phyloP scores from a whole-genome alignment of 2,888 invertebrate species.

The Meganola albula region DNA sequence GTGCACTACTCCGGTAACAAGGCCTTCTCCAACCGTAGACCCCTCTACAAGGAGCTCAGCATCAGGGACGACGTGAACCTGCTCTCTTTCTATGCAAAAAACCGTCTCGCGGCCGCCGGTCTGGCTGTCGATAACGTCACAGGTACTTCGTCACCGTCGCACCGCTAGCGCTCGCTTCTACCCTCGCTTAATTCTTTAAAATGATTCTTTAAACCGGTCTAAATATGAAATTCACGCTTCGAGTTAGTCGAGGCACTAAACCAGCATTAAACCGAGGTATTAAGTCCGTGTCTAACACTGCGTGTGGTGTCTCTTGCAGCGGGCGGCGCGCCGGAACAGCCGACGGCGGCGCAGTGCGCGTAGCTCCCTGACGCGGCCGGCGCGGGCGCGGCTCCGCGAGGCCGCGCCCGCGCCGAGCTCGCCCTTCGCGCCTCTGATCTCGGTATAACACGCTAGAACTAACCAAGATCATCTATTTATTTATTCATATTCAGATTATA shows the following conservation, averaged over 20 bases:
- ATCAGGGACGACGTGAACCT: conserved; percentile 91
- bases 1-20: conserved; percentile 90
- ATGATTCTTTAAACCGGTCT: conserved; percentile 46
- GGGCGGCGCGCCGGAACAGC: conserved; percentile 75
- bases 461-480: conserved; percentile 69
- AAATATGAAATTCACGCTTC: conserved; percentile 40
- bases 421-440: conserved; percentile 65
- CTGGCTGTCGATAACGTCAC: conserved; percentile 68
- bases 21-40: conserved; percentile 85
- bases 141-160: conserved; percentile 63
- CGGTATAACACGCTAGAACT: conserved; percentile 72
- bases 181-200: conserved; percentile 65
- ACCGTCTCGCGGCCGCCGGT: conserved; percentile 81
- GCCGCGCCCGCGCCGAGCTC: conserved; percentile 49
- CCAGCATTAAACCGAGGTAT: conserved; percentile 45
- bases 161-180: conserved; percentile 60
- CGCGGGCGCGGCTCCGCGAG: conserved; percentile 32
- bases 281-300: conserved; percentile 75
- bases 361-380: conserved; percentile 55
- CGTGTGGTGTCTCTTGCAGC: conserved; percentile 78
- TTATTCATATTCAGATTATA: conserved; percentile 43
- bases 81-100: conserved; percentile 91
- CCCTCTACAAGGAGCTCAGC: conserved; percentile 85
- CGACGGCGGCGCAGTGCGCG: conserved; percentile 78
- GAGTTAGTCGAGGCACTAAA: conserved; percentile 44